Percentiles rank a stretch among this genome's conserved stretches.
Conservation (phyloP, 1,140 invertebrate species). For the Formica selysi region DNA sequence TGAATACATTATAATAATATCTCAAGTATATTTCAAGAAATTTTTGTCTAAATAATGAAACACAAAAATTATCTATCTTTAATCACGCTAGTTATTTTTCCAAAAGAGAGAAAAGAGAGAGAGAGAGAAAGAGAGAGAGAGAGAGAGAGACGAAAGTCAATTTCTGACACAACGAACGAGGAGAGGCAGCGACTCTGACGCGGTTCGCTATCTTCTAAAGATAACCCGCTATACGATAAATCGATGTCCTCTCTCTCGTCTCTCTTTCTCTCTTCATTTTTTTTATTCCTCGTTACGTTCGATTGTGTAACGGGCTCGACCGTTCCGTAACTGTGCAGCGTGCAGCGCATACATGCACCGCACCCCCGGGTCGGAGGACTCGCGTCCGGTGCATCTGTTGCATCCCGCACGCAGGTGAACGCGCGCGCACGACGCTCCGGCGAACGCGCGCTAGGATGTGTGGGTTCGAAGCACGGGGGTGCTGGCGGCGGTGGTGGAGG, state of each 20-base stretch:
- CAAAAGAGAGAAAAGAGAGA: too few relatives aligned
- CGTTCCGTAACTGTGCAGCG: constrained; percentile 42
- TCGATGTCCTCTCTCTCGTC: constrained; percentile 25
- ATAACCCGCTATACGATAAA: constrained; percentile 45
- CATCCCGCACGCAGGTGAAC: constrained; percentile 54
- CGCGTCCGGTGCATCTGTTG: constrained; percentile 59
- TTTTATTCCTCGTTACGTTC: constrained; percentile 50
- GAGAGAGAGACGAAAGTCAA: background rate
- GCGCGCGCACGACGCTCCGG: constrained; percentile 40
- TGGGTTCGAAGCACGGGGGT: constrained; percentile 16
- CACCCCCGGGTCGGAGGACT: constrained; percentile 41
- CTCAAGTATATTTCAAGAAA: background rate
- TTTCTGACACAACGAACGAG: constrained; percentile 21
- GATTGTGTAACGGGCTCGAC: constrained; percentile 56
- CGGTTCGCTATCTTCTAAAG: constrained; percentile 52
- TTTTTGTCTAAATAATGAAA: background rate
- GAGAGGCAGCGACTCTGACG: constrained; percentile 1
- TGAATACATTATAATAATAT: background rate
- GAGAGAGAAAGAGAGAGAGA: background rate
- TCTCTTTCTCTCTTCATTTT: constrained; percentile 13
- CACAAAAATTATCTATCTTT: background rate
- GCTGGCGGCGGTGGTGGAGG: background rate
- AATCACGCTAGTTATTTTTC: background rate
- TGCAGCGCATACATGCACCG: constrained; percentile 45
- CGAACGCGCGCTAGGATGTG: background rate